Evolutionary conservation across 2,888 invertebrate species (phyloP).

Genomic region (Lasioglossum pauxillum): DNA sequence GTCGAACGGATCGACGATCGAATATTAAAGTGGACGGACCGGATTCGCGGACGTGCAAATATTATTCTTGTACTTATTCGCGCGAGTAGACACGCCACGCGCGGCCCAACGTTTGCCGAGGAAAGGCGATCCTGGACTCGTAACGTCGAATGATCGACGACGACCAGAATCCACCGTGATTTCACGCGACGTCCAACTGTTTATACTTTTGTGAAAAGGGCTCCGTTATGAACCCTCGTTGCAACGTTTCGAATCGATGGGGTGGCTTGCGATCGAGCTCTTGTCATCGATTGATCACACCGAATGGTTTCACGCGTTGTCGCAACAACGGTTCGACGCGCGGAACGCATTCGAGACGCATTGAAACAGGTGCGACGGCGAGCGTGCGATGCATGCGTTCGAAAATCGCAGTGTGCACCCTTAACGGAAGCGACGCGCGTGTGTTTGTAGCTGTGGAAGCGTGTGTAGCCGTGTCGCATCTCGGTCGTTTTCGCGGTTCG

Average conservation of each 20-base stretch:
- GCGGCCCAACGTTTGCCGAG: background rate
- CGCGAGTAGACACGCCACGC: background rate
- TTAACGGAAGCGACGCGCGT: background rate
- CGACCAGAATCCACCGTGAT: conserved; percentile 11
- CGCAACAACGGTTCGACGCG: background rate
- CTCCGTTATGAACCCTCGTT: conserved; percentile 76
- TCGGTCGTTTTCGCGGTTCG: background rate
- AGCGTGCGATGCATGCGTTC: background rate
- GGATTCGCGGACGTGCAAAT: conserved; percentile 1
- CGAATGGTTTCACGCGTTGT: background rate
- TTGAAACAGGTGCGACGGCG: background rate
- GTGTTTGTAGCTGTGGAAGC: background rate
- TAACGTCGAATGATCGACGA: conserved; percentile 58
- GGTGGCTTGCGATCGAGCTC: conserved; percentile 2
- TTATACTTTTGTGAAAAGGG: background rate
- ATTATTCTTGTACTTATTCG: background rate
- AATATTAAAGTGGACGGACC: background rate
- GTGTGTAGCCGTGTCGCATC: background rate
- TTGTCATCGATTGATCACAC: conserved; percentile 48
- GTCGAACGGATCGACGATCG: background rate
- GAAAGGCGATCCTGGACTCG: background rate
- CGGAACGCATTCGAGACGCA: background rate
- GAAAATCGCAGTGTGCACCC: background rate
- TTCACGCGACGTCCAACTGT: conserved; percentile 17
- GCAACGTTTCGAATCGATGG: conserved; percentile 70